phyloP scores from a whole-genome alignment of 2,113 vertebrate genomes.

The Emydura subglobosa region DNA sequence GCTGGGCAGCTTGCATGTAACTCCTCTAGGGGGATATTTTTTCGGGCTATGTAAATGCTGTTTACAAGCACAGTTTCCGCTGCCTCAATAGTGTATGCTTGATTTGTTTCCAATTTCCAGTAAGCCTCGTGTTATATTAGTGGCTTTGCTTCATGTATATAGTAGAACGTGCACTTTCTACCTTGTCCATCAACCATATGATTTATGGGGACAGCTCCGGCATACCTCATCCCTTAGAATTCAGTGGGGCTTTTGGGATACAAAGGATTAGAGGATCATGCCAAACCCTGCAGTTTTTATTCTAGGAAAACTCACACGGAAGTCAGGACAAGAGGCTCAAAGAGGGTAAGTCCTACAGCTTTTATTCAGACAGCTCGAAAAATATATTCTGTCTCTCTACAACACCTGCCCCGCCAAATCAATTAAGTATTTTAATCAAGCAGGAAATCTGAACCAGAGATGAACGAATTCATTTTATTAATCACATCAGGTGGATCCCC shows the following conservation, averaged over 20 bases:
- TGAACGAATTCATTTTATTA: no score
- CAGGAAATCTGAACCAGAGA: neutral
- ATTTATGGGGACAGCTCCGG: neutral
- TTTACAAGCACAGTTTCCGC: neutral
- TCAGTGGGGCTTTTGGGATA: neutral
- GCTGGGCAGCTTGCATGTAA: neutral
- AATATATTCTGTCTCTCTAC: neutral
- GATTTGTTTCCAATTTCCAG: neutral
- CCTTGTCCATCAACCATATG: neutral
- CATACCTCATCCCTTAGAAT: neutral
- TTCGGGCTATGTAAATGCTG: neutral
- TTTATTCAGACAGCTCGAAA: neutral
- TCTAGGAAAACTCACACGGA: neutral
- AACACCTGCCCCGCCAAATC: neutral
- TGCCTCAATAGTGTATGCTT: neutral
- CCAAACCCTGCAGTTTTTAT: neutral
- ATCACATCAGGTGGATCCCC: neutral
- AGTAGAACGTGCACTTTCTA: neutral
- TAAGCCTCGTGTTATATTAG: neutral
- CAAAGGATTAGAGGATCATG: neutral
- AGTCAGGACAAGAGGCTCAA: neutral
- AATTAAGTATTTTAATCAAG: neutral
- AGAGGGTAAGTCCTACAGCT: neutral
- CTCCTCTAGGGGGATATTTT: neutral
- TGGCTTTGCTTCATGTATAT: neutral